phyloP scores from a whole-genome alignment of 1,140 invertebrate genomes.

The Aphis gossypii region DNA sequence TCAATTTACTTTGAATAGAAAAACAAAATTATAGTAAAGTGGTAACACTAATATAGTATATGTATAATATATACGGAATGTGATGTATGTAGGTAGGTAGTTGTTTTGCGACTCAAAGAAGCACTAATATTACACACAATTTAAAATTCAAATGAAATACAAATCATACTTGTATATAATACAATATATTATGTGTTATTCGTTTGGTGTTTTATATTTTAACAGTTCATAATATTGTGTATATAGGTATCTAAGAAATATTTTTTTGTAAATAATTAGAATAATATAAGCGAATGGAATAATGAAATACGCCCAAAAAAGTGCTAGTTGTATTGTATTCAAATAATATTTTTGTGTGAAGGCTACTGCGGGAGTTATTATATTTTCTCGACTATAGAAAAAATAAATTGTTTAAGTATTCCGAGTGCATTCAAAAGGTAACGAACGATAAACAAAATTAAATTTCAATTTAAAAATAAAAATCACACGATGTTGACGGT shows the following conservation, averaged over 20 bases:
- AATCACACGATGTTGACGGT: background rate
- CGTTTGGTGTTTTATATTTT: background rate
- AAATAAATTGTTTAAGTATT: background rate
- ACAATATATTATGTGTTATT: too few species aligned
- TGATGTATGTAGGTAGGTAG: background rate
- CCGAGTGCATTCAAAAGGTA: background rate
- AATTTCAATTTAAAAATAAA: background rate
- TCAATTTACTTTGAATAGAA: background rate
- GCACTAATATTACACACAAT: background rate
- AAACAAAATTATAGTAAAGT: constrained; percentile 32
- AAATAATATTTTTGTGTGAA: background rate
- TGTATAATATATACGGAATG: background rate
- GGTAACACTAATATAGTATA: background rate
- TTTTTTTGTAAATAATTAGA: background rate
- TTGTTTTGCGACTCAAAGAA: background rate
- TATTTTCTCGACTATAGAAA: background rate
- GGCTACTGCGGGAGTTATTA: background rate
- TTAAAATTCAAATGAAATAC: background rate
- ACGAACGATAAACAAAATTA: background rate
- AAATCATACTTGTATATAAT: background rate
- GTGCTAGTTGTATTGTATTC: background rate
- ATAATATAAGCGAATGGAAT: background rate
- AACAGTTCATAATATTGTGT: constrained; percentile 5
- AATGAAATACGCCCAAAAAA: background rate
- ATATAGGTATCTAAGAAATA: background rate